Evolutionary conservation across 2,888 invertebrate species (phyloP).

Genomic region (Ophion slaviceki): DNA sequence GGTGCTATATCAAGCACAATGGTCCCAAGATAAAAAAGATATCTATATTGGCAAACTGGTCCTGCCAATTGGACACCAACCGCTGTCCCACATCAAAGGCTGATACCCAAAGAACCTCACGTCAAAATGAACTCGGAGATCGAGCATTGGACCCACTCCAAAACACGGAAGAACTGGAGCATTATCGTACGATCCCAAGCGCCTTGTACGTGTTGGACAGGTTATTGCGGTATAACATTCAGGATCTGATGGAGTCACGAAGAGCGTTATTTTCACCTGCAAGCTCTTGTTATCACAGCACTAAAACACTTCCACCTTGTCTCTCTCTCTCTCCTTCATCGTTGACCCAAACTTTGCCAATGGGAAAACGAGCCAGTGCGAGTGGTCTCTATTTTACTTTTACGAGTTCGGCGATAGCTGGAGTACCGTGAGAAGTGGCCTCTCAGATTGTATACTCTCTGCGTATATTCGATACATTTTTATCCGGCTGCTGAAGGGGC

Average conservation of each 20-base stretch:
- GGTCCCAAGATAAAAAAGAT: no score
- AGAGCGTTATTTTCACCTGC: conserved; percentile 20
- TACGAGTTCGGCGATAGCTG: conserved; percentile 35
- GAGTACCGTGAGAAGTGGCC: conserved; percentile 26
- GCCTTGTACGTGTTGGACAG: neutral
- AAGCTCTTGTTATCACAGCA: conserved; percentile 20
- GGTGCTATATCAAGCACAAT: no score
- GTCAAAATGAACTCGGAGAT: neutral
- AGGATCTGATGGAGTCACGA: conserved; percentile 3
- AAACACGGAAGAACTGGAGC: neutral
- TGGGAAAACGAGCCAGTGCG: conserved; percentile 15
- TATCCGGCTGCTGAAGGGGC: conserved; percentile 11
- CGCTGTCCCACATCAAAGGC: neutral
- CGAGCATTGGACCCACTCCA: neutral
- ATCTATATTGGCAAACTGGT: no score
- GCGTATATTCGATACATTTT: conserved; percentile 35
- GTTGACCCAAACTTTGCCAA: conserved; percentile 27
- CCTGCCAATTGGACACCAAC: neutral
- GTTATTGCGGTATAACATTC: conserved; percentile 1
- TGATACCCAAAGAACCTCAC: neutral
- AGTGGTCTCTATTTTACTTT: conserved; percentile 35
- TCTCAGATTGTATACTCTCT: conserved; percentile 22
- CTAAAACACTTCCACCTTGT: conserved; percentile 29
- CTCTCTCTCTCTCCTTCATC: neutral
- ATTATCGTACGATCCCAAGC: neutral